Percentiles rank a stretch among this genome's conserved stretches.
Evolutionary conservation across 2,113 vertebrate species (phyloP).

Genomic region (Corythornis madagascariensis): DNA sequence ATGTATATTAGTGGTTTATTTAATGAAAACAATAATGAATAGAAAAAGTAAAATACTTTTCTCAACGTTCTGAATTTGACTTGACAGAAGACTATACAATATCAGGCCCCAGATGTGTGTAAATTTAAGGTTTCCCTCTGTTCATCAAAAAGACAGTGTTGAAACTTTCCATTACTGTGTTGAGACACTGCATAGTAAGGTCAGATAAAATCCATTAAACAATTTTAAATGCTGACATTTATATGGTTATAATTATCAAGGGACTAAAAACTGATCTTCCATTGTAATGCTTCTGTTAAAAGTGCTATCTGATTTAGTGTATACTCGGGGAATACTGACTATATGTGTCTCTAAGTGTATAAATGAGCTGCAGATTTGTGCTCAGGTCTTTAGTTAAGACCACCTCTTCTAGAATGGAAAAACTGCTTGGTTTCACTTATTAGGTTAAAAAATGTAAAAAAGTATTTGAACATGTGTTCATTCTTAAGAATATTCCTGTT

Average conservation of each 20-base stretch:
- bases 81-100: background rate
- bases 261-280: constrained; percentile 11
- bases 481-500: background rate
- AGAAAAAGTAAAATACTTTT: background rate
- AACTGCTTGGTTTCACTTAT: background rate
- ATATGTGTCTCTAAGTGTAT: background rate
- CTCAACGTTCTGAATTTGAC: background rate
- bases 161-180: constrained; percentile 32
- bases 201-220: constrained; percentile 24
- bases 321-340: background rate
- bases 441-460: background rate
- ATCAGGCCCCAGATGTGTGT: background rate
- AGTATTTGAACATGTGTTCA: background rate
- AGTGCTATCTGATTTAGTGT: background rate
- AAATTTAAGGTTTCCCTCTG: constrained; percentile 3
- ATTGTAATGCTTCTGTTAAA: constrained; percentile 9
- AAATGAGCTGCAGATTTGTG: background rate
- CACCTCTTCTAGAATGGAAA: background rate
- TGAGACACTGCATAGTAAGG: constrained; percentile 14
- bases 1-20: background rate
- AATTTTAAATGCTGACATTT: constrained; percentile 50
- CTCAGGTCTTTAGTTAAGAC: background rate
- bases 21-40: background rate
- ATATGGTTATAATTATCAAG: constrained; percentile 12
- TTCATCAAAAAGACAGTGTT: constrained; percentile 51